Evolutionary conservation across 2,888 invertebrate species (phyloP).

Genomic region (Hirtodrosophila histrioides): DNA sequence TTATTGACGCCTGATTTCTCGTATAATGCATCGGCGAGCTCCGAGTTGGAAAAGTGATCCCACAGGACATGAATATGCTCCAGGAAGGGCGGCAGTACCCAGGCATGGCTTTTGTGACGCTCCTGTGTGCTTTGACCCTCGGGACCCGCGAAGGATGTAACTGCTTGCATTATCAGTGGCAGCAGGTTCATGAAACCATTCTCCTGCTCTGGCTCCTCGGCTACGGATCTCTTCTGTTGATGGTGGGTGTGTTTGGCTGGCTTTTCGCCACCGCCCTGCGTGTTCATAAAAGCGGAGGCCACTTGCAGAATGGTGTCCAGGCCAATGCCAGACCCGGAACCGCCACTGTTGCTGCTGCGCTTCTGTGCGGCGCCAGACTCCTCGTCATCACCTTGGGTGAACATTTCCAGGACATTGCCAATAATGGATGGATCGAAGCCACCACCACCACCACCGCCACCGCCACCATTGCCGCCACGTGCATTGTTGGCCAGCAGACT

Average conservation of each 20-base stretch:
- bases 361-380: conserved; percentile 51
- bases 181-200: conserved; percentile 86
- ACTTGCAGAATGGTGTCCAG: conserved; percentile 86
- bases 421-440: conserved; percentile 86
- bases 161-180: conserved; percentile 88
- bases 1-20: conserved; percentile 89
- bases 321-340: conserved; percentile 85
- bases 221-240: conserved; percentile 70
- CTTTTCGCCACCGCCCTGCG: conserved; percentile 64
- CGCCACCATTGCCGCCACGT: conserved; percentile 81
- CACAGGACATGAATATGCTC: conserved; percentile 90
- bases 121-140: conserved; percentile 87
- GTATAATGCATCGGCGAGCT: conserved; percentile 90
- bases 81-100: conserved; percentile 89
- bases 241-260: conserved; percentile 70
- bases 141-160: conserved; percentile 87
- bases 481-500: conserved; percentile 80
- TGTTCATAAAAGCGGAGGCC: conserved; percentile 86
- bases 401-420: conserved; percentile 86
- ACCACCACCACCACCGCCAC: conserved; percentile 84
- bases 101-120: conserved; percentile 89
- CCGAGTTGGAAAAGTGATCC: conserved; percentile 92
- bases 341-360: conserved; percentile 51
- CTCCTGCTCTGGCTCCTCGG: conserved; percentile 59
- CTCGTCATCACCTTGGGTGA: conserved; percentile 82